Percentiles rank a stretch among this genome's conserved stretches.
These are phyloP conservation scores for Drosophila sulfurigaster DNA, from an alignment of 1,140 invertebrate species.

Conservation along the genomic window DNA sequence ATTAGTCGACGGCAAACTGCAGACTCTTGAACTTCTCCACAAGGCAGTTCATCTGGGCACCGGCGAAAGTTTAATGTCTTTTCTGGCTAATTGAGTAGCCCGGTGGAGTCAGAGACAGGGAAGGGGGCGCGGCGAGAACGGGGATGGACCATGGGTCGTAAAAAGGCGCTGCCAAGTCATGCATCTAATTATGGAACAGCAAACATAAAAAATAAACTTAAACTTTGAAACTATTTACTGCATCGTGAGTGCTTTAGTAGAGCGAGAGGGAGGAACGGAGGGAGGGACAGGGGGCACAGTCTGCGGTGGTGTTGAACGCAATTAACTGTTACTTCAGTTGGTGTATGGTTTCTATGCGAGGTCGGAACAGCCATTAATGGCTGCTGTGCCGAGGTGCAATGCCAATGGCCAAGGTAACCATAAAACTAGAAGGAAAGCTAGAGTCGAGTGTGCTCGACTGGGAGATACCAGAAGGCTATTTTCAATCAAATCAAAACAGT, in stretches of 20 bases:
- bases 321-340: slow-evolving; percentile 72
- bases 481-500: no score
- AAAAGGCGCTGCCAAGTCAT: slow-evolving; percentile 75
- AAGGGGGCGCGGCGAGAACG: slow-evolving; percentile 3
- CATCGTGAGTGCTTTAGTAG: slow-evolving; percentile 29
- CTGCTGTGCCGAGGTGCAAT: slow-evolving; percentile 30
- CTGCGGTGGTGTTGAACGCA: slow-evolving; percentile 58
- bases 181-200: slow-evolving; percentile 76
- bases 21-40: slow-evolving; percentile 52
- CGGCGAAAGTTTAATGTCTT: slow-evolving; percentile 80
- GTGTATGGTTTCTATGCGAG: slow-evolving; percentile 54
- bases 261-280: not conserved
- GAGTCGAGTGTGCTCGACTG: no score
- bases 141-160: slow-evolving; percentile 14
- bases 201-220: slow-evolving; percentile 45
- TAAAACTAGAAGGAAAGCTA: not conserved
- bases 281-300: not conserved
- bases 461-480: no score
- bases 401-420: slow-evolving; percentile 40
- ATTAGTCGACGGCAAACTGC: slow-evolving; percentile 51
- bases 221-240: slow-evolving; percentile 62
- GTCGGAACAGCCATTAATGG: slow-evolving; percentile 35
- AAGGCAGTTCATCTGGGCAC: slow-evolving; percentile 35
- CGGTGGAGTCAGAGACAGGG: not conserved
- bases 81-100: slow-evolving; percentile 80